Conservation (phyloP, 2,888 invertebrate species). For the Pheosia gnoma region DNA sequence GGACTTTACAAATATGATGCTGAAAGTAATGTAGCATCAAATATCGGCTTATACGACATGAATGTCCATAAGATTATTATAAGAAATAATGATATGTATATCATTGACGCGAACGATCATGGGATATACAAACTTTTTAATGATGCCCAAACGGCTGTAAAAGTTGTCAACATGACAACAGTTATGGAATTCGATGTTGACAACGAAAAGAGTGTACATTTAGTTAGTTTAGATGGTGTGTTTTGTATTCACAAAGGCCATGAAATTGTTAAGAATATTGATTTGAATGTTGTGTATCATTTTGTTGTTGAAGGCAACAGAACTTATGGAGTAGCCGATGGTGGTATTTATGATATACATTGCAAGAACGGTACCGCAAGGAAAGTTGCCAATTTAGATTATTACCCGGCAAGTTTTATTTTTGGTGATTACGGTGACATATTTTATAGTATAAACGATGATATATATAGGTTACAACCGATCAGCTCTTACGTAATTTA, state of each 20-base stretch:
- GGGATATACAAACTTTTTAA: conserved; percentile 69
- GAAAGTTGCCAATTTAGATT: conserved; percentile 57
- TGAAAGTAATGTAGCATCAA: conserved; percentile 53
- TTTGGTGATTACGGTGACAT: conserved; percentile 76
- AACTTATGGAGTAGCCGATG: conserved; percentile 60
- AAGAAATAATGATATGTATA: conserved; percentile 68
- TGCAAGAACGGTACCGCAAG: conserved; percentile 69
- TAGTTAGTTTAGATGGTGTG: conserved; percentile 71
- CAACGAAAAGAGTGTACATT: conserved; percentile 62
- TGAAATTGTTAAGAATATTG: conserved; percentile 63
- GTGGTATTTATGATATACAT: conserved; percentile 62
- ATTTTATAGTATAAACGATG: conserved; percentile 62
- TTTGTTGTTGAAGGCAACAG: conserved; percentile 61
- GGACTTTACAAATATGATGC: conserved; percentile 72
- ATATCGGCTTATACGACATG: conserved; percentile 70
- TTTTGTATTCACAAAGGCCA: conserved; percentile 59
- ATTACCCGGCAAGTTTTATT: conserved; percentile 63
- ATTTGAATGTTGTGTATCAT: conserved; percentile 58
- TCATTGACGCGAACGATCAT: conserved; percentile 71
- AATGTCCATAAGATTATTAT: conserved; percentile 71
- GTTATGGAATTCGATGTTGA: conserved; percentile 74
- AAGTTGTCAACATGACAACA: conserved; percentile 57
- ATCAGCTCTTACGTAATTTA: conserved; percentile 67
- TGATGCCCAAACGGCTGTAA: conserved; percentile 50
- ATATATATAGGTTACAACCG: conserved; percentile 66